Evolutionary conservation across 2,797 vertebrate species (phyloP), one percentile per base, ranked within the genome.

Genomic region (Microhierax caerulescens): DNA sequence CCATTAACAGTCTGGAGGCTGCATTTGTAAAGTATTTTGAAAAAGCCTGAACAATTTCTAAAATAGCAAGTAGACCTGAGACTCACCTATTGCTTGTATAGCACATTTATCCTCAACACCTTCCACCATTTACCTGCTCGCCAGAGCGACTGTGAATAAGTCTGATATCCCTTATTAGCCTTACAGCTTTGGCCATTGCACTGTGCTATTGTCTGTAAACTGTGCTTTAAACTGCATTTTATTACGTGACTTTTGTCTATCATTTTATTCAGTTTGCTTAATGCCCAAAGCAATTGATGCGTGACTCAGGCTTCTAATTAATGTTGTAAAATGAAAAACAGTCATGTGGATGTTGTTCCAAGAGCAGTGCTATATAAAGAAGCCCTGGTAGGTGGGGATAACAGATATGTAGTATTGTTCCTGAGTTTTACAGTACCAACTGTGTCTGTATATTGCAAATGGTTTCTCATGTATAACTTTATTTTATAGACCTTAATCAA

Each of bases 341-440:
- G 39, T 68, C 11, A 12, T 0, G 10, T 8, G 39, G 36, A 4
- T 32, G 47, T 16, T 43, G 32, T 3, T 36, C 28, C 30, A 30
- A 87, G n/a, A 90, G 61, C 23, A 61, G 48, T 0, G 4, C 32
- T 43, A 14, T 17, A 12, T 5, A 5, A 21, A 72, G 3, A 10
- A 83, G 61, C 63, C 24, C 32, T 51, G 4, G n/a, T 10, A 13
- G 21, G 36, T 36, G n/a, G 32, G 5, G 32, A 15, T 21, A 65
- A 28, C 47, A 47, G 43, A 7, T 2, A 8, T 1, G 0, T 5
- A 12, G 34, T 0, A 22, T 3, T 67, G 32, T n/a, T 54, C n/a
- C 16, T 14, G 45, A 64, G 76, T 22, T 51, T 21, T 47, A 22
- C 5, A 67, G 21, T 1, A 3, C 7, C 41, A 14, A 4, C 20